Conservation (phyloP, 2,797 vertebrate genomes). For the Sebastes matsubarae region DNA sequence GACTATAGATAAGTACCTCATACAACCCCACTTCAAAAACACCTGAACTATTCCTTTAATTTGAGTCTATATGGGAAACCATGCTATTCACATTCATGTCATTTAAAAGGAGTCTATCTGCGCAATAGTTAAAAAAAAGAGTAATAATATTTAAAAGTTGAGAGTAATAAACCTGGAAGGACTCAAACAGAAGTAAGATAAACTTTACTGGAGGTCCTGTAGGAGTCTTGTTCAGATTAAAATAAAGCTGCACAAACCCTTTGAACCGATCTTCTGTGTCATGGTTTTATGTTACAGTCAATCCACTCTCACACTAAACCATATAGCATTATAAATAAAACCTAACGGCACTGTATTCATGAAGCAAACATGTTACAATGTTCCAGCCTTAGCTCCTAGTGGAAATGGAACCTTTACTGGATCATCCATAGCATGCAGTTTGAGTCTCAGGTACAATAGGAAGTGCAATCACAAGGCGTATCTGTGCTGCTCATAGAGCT, state of each 20-base stretch:
- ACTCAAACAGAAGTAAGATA: background rate
- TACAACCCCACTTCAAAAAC: no score
- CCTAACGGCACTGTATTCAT: background rate
- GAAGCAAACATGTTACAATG: slow-evolving; percentile 6
- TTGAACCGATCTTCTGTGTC: background rate
- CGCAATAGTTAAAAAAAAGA: fast-evolving
- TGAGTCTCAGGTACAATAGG: slow-evolving; percentile 46
- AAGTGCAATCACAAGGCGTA: slow-evolving; percentile 54
- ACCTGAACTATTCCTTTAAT: no score
- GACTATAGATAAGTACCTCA: no score
- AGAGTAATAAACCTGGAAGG: background rate
- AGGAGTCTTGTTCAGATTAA: background rate
- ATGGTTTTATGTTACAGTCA: background rate
- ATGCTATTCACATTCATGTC: background rate
- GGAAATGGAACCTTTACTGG: slow-evolving; percentile 21
- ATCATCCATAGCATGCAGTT: slow-evolving; percentile 20
- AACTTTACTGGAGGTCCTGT: background rate
- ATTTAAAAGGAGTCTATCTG: background rate
- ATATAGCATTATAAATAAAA: background rate
- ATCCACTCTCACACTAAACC: background rate
- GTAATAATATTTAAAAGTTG: background rate
- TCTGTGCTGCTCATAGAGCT: slow-evolving; percentile 53
- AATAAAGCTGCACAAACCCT: background rate
- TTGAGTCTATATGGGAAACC: background rate
- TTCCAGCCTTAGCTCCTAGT: background rate